Evolutionary conservation across 2,797 vertebrate genomes (phyloP), one percentile per base, ranked within the genome.

Genomic region (Hydrocynus forskahlii): DNA sequence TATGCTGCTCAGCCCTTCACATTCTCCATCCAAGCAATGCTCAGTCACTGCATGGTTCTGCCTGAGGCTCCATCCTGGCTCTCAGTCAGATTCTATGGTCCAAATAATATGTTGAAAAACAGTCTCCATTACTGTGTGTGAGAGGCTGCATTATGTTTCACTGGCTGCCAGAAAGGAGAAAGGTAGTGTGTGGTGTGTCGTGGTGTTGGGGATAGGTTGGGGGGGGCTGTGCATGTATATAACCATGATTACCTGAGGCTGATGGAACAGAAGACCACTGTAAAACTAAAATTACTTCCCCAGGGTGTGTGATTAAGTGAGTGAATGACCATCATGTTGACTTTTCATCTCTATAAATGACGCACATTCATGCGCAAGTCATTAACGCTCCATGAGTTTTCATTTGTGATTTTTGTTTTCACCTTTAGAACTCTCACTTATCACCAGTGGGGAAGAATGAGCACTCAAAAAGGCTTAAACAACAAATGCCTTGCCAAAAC

Each of bases 101-200:
- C 52, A 62, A 75, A 70, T 81, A 81, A 84, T 57, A 69, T n/a
- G 38, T 69, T 70, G 79, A 81, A 81, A 78, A 81, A 78, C 54
- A 55, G 43, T 62, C 7, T 80, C 75, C 35, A 66, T 68, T 77
- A 83, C 25, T 21, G 75, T 72, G 21, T 76, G 25, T 55, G 73
- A 76, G 40, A 76, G n/a, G 60, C 50, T 81, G 64, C 64, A 69
- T 57, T 78, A 67, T 1, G 50, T 64, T 48, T 81, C 75, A 64
- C 10, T 84, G 74, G 57, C n/a, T 81, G 75, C 55, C 69, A 40
- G 25, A 45, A 71, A 25, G 40, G 77, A 67, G 70, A 68, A 57
- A 19, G 52, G 19, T 69, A 35, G 16, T 68, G 75, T 25, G n/a
- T 67, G 79, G 52, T 71, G 59, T 45, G n/a, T n/a, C n/a, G n/a